phyloP scores from a whole-genome alignment of 2,797 vertebrate genomes.

The Typhlichthys subterraneus region DNA sequence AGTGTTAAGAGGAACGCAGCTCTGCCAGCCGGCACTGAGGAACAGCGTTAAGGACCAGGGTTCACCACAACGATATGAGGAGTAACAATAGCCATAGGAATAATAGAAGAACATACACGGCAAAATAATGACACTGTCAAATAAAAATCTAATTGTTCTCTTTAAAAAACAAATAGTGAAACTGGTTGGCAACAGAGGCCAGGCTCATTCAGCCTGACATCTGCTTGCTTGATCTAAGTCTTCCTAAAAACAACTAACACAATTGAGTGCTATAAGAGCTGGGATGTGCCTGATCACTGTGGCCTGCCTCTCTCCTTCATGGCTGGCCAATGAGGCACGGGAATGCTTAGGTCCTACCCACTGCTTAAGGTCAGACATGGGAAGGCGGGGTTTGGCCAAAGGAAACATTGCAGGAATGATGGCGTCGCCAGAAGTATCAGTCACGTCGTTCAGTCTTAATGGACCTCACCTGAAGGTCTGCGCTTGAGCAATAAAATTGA shows the following conservation, averaged over 20 bases:
- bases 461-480: slow-evolving; percentile 60
- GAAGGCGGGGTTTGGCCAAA: slow-evolving; percentile 60
- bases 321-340: slow-evolving; percentile 71
- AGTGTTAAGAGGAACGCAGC: slow-evolving; percentile 44
- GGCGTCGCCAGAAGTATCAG: slow-evolving; percentile 62
- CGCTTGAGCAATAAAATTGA: slow-evolving; percentile 38
- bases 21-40: slow-evolving; percentile 32
- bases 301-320: slow-evolving; percentile 73
- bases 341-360: slow-evolving; percentile 71
- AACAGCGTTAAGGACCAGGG: slow-evolving; percentile 39
- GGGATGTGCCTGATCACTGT: slow-evolving; percentile 69
- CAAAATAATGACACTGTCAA: slow-evolving; percentile 69
- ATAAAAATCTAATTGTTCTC: slow-evolving; percentile 70
- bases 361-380: slow-evolving; percentile 62
- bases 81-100: slow-evolving; percentile 69
- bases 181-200: slow-evolving; percentile 71
- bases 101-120: slow-evolving; percentile 69
- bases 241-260: slow-evolving; percentile 20
- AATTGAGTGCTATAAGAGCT: slow-evolving; percentile 47
- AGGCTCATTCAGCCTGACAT: slow-evolving; percentile 51
- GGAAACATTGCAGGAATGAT: slow-evolving; percentile 65
- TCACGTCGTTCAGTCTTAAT: slow-evolving; percentile 49
- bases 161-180: slow-evolving; percentile 70
- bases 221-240: slow-evolving; percentile 8
- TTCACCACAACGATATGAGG: slow-evolving; percentile 64